phyloP scores from a whole-genome alignment of 2,797 vertebrate genomes.

The Mus minutoides region DNA sequence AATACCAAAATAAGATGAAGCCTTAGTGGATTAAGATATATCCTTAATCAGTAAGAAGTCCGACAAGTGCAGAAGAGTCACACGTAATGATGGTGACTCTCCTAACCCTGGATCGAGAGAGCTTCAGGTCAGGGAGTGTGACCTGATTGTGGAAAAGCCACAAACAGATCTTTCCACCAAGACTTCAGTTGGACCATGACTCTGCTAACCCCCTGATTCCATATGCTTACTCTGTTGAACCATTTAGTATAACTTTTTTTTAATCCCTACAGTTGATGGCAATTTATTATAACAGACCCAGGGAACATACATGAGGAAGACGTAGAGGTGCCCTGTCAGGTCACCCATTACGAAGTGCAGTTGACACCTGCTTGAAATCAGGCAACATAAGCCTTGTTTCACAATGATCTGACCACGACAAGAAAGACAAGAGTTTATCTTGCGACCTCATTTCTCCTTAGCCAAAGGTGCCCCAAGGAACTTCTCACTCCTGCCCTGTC shows the following conservation, averaged over 20 bases:
- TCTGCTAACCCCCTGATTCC: neutral
- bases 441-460: neutral
- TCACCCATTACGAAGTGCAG: neutral
- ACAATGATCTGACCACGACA: neutral
- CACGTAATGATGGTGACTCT: neutral
- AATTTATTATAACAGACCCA: neutral
- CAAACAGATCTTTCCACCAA: neutral
- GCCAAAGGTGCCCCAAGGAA: neutral
- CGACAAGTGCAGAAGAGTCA: neutral
- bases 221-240: neutral
- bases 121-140: neutral
- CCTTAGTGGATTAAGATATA: neutral
- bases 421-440: neutral
- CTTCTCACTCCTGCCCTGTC: neutral
- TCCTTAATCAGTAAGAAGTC: conserved; percentile 11
- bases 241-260: neutral
- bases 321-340: neutral
- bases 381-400: neutral
- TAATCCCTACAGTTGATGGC: neutral
- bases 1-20: conserved; percentile 3
- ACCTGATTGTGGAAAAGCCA: neutral
- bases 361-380: neutral
- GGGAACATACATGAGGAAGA: neutral
- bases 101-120: neutral
- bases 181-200: neutral